Base-by-base conservation (phyloP, 2,797 vertebrate genomes). In the Syngnathus rostellatus region DNA sequence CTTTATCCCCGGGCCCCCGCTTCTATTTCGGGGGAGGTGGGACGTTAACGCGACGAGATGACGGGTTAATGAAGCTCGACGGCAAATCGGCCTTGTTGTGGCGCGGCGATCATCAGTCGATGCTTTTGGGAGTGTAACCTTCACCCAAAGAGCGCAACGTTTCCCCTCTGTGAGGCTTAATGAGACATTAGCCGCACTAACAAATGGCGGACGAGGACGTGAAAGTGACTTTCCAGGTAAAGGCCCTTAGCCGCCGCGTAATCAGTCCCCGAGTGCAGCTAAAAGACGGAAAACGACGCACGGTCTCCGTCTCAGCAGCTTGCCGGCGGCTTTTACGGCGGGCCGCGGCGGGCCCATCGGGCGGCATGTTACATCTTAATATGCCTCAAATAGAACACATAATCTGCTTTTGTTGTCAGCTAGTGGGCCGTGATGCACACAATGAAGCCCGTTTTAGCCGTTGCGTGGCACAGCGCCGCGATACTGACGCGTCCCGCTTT, bases 191-290 rank as follows among this genome's bases (percentile, higher is more conserved):
- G 80, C 82, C 81, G 66, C 76, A 74, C 84, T 85, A 84, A 88
- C 87, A 86, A 88, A 85, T 81, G 81, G 80, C 69, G 75, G 81
- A 84, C 76, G 64, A 82, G 79, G 83, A 85, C 78, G 78, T 76
- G 81, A 87, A 86, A 86, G 87, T 89, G 83, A 86, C 86, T 88
- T 88, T 88, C 84, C 85, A 83, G 86, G 88, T 87, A 83, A 83
- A 78, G 83, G 79, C 84, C 65, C 77, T 81, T 83, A 82, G 77
- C 81, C 71, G 73, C 83, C 78, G 81, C 78, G 76, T 86, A 85
- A 87, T 87, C 83, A 85, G 79, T 88, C 87, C 88, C 86, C 66
- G 17, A 85, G 85, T 79, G 83, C 78, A 76, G 82, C 83, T 89
- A 85, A 86, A 87, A 48, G 79, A 78, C 72, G 82, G 83, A 89